Evolutionary conservation across 2,888 invertebrate species (phyloP), one percentile per base, ranked within the genome.

Genomic region (Sycophila texana): DNA sequence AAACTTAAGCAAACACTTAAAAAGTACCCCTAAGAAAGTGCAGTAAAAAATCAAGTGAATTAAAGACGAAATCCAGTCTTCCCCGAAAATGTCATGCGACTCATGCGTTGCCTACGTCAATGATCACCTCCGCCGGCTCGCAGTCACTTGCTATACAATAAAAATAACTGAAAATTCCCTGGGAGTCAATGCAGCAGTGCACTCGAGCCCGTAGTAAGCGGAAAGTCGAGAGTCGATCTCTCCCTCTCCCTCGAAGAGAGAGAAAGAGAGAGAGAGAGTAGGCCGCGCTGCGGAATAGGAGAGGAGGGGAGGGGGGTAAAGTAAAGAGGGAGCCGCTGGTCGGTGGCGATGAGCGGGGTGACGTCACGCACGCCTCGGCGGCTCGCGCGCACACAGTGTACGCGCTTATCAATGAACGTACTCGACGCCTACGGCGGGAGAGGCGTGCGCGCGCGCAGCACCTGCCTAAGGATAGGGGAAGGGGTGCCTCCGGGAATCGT

Each of bases 341-440:
- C 13, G 49, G 58, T n/a, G 39, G 39, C 47, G 47, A n/a, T 30
- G 12, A 63, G 39, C 22, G 14, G 26, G 14, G 26, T 73, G 72
- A 77, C 72, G 72, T 73, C 77, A 77, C 55, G 53, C 16, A 55
- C 47, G n/a, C 14, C 18, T 18, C 26, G 58, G 5, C 47, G 26
- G 26, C 2, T 3, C 26, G 26, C 4, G 22, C n/a, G 58, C 58
- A 58, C 30, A 26, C 7, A 18, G 65, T 81, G 82, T 83, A 84
- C 82, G 84, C 84, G 87, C 86, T 88, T 88, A 88, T 88, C 88
- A 88, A 88, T 88, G 88, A 88, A 88, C 87, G 88, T 88, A 88
- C 77, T 72, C 87, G 85, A 85, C 85, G 87, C 85, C 86, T 86
- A 85, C 84, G 86, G 85, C 39, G 39, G 30, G n/a, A 61, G 30